Evolutionary conservation across 2,888 invertebrate genomes (phyloP).

Genomic region (Parnassius orleans): DNA sequence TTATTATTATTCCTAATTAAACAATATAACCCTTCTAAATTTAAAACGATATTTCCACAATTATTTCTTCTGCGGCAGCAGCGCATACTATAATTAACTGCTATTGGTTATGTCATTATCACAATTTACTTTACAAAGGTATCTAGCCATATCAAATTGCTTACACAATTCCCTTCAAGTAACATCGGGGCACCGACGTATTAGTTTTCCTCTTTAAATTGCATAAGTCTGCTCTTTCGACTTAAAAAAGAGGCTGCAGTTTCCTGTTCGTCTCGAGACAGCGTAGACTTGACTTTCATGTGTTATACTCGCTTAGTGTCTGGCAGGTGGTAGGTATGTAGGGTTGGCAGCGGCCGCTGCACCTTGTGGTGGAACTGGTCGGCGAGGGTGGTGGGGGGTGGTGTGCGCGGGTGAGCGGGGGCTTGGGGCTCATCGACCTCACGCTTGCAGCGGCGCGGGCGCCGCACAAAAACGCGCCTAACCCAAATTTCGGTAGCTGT

Average conservation of each 20-base stretch:
- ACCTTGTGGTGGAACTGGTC: conserved; percentile 77
- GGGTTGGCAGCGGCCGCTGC: conserved; percentile 71
- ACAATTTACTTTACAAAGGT: too few relatives aligned
- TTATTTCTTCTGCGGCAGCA: too few relatives aligned
- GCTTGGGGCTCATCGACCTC: conserved; percentile 68
- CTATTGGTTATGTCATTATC: too few relatives aligned
- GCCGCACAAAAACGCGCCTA: conserved; percentile 67
- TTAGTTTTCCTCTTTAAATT: conserved; percentile 11
- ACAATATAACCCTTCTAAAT: too few relatives aligned
- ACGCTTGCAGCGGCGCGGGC: conserved; percentile 59
- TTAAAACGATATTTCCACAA: too few relatives aligned
- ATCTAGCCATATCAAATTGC: too few relatives aligned
- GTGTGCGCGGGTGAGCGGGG: conserved; percentile 40
- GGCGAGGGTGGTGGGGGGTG: conserved; percentile 45
- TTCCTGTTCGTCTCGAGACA: conserved; percentile 32
- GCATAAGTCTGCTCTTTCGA: conserved; percentile 8
- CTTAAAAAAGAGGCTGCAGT: conserved; percentile 24
- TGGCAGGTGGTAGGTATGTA: conserved; percentile 78
- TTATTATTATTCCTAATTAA: too few relatives aligned
- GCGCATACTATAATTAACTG: too few relatives aligned
- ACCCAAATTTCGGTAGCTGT: conserved; percentile 77
- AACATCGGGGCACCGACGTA: background rate
- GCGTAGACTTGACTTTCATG: conserved; percentile 40
- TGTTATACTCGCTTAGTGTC: conserved; percentile 68
- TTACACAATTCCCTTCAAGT: background rate